Base-by-base conservation (phyloP, 2,888 invertebrate species). In the Acanthosoma haemorrhoidale region DNA sequence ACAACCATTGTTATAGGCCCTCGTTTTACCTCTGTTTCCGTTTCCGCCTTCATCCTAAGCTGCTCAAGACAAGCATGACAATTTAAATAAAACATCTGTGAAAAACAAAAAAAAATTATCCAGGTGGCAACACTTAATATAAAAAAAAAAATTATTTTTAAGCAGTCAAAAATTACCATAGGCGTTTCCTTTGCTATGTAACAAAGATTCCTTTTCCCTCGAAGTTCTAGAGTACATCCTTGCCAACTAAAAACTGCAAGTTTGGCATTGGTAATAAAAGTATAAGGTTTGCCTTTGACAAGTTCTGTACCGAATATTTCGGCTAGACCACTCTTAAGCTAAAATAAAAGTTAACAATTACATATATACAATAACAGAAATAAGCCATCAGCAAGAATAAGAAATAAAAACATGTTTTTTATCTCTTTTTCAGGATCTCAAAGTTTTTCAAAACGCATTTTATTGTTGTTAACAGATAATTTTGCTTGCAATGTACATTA, bases 281-380 rank as follows among this genome's bases (percentile, higher is more conserved):
- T 89, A 80, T 97, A 96, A 1, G 89, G 88, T 80, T 94, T 96
- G 67, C 92, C 93, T 81, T 92, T 92, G 0, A 95, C 93, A 70
- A 99, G 79, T 80, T 98, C 98, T 0, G 96, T 94, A 1, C 98
- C 99, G 82, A 98, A 99, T 51, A 98, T 86, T 82, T 99, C 99
- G 0, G 96, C 97, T 76, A 90, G 86, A 0, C 98, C 98, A 76
- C 86, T 88, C 78, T 92, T 88, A 72, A 99, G 82, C 89, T 96
- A 79, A 39, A 68, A 68, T 21, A 16, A 64, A 70, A 70, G 63
- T 32, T 18, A 32, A 64, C n/a, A 59, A 11, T n/a, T 25, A 16
- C 25, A 13, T 18, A 9, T 18, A 66, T 74, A 58, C 69, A 51
- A 43, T 57, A 38, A 71, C 51, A 74, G 70, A 72, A 69, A 68